These are phyloP conservation scores for Neria commutata DNA, from an alignment of 2,888 invertebrate species.

Conservation along the genomic window DNA sequence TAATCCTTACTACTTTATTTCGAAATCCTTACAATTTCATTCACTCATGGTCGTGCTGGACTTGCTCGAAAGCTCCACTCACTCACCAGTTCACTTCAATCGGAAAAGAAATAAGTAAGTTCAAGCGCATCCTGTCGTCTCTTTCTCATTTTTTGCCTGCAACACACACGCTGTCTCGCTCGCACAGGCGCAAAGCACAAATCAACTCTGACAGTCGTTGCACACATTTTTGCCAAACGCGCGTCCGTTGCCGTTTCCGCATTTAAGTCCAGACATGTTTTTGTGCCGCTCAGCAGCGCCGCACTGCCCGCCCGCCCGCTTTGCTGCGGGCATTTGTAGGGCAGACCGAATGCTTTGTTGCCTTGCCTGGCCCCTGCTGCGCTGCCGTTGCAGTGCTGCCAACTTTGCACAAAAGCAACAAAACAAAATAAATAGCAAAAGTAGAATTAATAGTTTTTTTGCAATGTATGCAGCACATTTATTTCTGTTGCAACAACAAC, in stretches of 20 bases:
- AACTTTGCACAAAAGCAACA: background rate
- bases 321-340: background rate
- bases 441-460: background rate
- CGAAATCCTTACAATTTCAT: constrained; percentile 4
- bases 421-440: background rate
- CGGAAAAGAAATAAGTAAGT: too few species aligned
- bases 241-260: constrained; percentile 27
- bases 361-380: background rate
- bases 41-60: too few species aligned
- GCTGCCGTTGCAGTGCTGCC: background rate
- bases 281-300: background rate
- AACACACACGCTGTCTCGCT: constrained; percentile 2
- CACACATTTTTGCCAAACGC: too few species aligned
- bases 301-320: background rate
- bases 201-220: too few species aligned
- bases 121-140: too few species aligned
- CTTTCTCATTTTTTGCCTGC: too few species aligned
- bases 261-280: constrained; percentile 27
- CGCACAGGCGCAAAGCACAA: too few species aligned
- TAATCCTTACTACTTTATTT: constrained; percentile 22
- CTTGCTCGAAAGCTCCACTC: background rate
- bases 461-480: background rate
- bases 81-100: background rate
- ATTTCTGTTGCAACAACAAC: background rate
- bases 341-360: too few species aligned